Evolutionary conservation across 2,113 vertebrate species (phyloP), one percentile per base, ranked within the genome.

Genomic region (Labeo catla): DNA sequence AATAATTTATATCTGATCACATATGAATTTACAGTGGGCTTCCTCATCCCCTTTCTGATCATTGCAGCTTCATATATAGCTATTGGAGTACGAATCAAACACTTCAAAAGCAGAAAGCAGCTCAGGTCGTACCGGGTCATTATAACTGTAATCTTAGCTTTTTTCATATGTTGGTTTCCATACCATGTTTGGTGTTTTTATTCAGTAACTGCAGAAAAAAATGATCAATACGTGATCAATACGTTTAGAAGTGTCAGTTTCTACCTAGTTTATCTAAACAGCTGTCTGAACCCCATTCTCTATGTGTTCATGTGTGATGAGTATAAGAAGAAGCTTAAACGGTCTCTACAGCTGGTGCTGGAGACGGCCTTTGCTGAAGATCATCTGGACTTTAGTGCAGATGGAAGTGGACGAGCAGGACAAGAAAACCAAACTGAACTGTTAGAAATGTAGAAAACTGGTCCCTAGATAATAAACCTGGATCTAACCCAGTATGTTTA

Each of bases 221-320:
- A 59, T 50, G 3, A 45, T 50, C 2, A 28, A 45, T 4, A 21
- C 2, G 8, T 2, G 11, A 28, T 28, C 28, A 28, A 28, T 28
- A 28, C 28, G 2, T 3, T 52, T 59, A 3, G 1, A 6, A 66
- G 78, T 5, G 6, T 91, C 15, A 1, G 16, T 15, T 0, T 21
- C n/a, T 66, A 73, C 16, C 86, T 95, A 57, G 90, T 86, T 6
- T 91, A 84, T 65, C 11, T 91, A 2, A 94, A 94, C 90, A 94
- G 93, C 89, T 93, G 93, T 87, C 87, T 94, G 59, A 94, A 95
- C 87, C 93, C 93, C 19, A 87, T 94, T 4, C 93, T 94, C 54
- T 93, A 95, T 23, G 91, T 94, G 9, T 92, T 93, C 86, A 90
- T 94, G 87, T 93, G 93, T 39, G 81, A 91, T 0, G 90, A 94